Percentiles rank a stretch among this genome's conserved stretches.
Evolutionary conservation across 2,797 vertebrate species (phyloP).

Genomic region (Percopsis omiscomaycus): DNA sequence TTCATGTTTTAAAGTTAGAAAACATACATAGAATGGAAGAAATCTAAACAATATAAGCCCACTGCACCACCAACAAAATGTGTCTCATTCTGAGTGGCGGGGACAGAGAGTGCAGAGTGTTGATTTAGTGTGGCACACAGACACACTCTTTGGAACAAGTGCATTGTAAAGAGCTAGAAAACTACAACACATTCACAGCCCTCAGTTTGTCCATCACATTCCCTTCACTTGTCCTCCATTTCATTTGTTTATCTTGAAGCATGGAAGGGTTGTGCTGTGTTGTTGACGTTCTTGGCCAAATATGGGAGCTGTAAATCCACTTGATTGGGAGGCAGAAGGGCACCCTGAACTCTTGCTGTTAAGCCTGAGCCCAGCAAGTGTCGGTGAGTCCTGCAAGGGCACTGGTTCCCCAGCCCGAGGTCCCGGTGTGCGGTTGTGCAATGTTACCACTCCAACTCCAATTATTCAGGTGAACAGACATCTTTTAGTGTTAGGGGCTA

Average conservation of each 20-base stretch:
- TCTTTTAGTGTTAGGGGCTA: constrained; percentile 21
- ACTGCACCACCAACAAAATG: constrained; percentile 56
- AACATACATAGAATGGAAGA: constrained; percentile 66
- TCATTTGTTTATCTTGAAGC: constrained; percentile 38
- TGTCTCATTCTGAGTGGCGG: constrained; percentile 58
- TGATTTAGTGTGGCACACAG: constrained; percentile 67
- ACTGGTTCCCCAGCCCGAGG: constrained; percentile 3
- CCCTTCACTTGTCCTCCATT: constrained; percentile 62
- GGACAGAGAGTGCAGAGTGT: constrained; percentile 51
- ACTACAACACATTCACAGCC: constrained; percentile 70
- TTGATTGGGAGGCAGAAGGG: constrained; percentile 32
- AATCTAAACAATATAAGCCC: constrained; percentile 53
- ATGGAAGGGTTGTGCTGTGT: constrained; percentile 49
- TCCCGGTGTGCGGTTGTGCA: constrained; percentile 29
- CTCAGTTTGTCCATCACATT: constrained; percentile 57
- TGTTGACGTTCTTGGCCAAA: constrained; percentile 37
- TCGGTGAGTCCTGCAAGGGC: constrained; percentile 21
- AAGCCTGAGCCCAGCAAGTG: constrained; percentile 22
- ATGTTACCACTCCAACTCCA: constrained; percentile 26
- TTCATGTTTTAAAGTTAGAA: constrained; percentile 70
- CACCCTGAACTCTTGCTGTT: background rate
- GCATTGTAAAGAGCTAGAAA: constrained; percentile 72
- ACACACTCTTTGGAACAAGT: constrained; percentile 70
- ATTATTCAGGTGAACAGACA: constrained; percentile 22
- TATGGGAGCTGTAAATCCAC: constrained; percentile 46